Base-by-base conservation (phyloP, 2,888 invertebrate genomes). In the Oxyteleia sp. region DNA sequence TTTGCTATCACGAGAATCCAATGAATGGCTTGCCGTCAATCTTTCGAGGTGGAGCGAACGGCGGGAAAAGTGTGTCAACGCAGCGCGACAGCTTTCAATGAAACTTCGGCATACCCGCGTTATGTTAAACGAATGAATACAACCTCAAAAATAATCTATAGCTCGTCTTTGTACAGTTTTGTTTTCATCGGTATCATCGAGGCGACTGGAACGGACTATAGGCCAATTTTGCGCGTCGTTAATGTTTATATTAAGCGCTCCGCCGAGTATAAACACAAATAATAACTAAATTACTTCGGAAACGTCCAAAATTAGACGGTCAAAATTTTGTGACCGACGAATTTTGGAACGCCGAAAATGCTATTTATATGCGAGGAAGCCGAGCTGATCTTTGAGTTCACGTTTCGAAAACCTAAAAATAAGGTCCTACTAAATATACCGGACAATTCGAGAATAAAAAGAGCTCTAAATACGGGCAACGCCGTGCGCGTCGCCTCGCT, bases 401-500 rank as follows among this genome's bases (percentile, higher is more conserved):
- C 15, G n/a, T 41, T 41, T 41, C 53, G 43, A 18, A 26, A 53
- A 53, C n/a, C 41, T 43, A 43, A 53, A 68, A 68, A 68, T 68
- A 53, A 15, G 18, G 2, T 16, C 23, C 13, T 43, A 11, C 13
- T 23, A 23, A 66, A 49, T 66, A 18, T 38, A 43, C 3, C 41
- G 13, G 4, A 41, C 15, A 41, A 43, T 43, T 16, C 16, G 16
- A 18, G 7, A 7, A 8, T 16, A 43, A 43, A 43, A 16, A 43
- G 43, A 5, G 16, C 1, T 16, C 43, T 43, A 43, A 43, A 43
- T 43, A 43, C 16, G 16, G 43, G 7, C 16, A 43, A 43, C 16
- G n/a, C 13, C 7, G 43, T 8, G 43, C 43, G 16, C 5, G 7
- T 15, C 16, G 43, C 0, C 7, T 38, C 38, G 13, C 38, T n/a